These are phyloP conservation scores for Malacoraja senta DNA, from an alignment of 2,797 vertebrate species.

Conservation along the genomic window DNA sequence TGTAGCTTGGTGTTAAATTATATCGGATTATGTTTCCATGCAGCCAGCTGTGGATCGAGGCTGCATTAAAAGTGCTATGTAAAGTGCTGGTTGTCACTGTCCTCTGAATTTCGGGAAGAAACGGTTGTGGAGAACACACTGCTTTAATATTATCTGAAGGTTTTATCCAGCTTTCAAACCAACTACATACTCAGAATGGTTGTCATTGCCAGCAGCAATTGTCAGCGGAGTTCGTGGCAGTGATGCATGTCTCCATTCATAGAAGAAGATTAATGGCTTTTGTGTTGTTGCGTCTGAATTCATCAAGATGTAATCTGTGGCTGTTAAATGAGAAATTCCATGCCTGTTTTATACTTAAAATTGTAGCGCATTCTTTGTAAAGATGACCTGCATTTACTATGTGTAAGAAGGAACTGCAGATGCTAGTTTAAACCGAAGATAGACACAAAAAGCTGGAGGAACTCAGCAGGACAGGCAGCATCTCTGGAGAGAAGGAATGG, in stretches of 20 bases:
- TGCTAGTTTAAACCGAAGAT: no score
- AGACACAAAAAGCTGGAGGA: no score
- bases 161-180: background rate
- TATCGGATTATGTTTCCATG: no score
- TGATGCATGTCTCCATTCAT: background rate
- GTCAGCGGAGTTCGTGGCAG: background rate
- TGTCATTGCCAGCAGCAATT: background rate
- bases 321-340: constrained; percentile 31
- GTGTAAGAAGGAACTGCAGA: no score
- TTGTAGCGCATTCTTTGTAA: background rate
- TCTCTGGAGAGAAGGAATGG: no score
- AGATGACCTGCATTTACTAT: background rate
- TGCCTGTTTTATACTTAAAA: background rate
- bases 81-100: background rate
- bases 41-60: no score
- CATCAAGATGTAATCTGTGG: background rate
- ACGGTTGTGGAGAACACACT: background rate
- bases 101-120: background rate
- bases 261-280: constrained; percentile 27
- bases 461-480: no score
- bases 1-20: no score
- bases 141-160: background rate
- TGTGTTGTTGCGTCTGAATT: background rate
- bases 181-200: background rate
- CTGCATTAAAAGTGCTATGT: background rate